Evolutionary conservation across 2,888 invertebrate species (phyloP).

Genomic region (Hesperia comma): DNA sequence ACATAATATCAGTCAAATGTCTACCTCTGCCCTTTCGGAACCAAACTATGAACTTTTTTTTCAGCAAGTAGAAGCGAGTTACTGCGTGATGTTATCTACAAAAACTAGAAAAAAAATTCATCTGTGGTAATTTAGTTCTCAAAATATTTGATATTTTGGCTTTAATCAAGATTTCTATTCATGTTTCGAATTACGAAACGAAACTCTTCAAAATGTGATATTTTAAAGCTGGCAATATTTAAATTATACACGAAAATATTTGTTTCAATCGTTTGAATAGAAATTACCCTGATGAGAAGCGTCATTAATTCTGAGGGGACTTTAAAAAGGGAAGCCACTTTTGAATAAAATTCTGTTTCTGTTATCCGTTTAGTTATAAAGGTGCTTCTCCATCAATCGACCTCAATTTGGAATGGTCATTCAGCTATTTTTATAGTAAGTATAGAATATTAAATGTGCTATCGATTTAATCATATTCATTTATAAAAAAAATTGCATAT

Average conservation of each 20-base stretch:
- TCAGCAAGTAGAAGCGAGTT: too few species aligned
- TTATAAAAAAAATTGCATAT: too few species aligned
- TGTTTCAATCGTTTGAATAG: constrained; percentile 30
- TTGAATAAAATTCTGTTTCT: constrained; percentile 11
- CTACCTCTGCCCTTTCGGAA: too few species aligned
- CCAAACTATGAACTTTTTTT: too few species aligned
- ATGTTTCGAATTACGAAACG: constrained; percentile 11
- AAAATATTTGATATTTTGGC: constrained; percentile 11
- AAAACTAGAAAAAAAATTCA: too few species aligned
- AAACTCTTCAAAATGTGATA: constrained; percentile 18
- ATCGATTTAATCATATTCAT: too few species aligned
- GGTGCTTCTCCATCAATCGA: neutral
- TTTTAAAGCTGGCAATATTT: constrained; percentile 18
- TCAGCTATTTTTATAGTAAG: too few species aligned
- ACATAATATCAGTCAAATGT: too few species aligned
- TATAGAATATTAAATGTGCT: too few species aligned
- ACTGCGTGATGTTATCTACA: too few species aligned
- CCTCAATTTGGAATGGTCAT: too few species aligned
- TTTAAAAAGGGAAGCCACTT: constrained; percentile 6
- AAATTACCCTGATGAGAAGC: constrained; percentile 26
- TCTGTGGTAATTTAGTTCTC: too few species aligned
- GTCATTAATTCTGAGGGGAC: constrained; percentile 26
- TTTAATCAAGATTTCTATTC: neutral
- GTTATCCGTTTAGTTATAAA: constrained; percentile 20
- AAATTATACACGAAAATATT: constrained; percentile 12